Conservation (phyloP, 2,888 invertebrate genomes). For the Trichopoda pennipes region DNA sequence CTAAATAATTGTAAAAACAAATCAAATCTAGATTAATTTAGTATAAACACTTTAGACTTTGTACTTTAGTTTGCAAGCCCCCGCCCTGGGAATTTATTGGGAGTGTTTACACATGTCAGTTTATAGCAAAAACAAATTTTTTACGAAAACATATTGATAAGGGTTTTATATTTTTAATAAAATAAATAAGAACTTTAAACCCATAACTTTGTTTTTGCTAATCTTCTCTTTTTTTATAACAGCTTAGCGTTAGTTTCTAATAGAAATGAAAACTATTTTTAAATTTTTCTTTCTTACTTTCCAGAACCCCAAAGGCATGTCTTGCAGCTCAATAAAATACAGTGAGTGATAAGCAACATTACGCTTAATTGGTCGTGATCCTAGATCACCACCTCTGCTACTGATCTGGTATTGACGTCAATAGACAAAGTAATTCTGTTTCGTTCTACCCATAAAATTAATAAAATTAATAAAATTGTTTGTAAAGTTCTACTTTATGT, state of each 20-base stretch:
- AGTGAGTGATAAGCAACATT: constrained; percentile 26
- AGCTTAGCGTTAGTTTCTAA: neutral
- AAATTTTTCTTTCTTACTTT: neutral
- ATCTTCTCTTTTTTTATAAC: neutral
- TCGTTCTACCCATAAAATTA: constrained; percentile 14
- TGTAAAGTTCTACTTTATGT: neutral
- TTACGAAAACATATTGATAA: constrained; percentile 41
- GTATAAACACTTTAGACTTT: constrained; percentile 8
- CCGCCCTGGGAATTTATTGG: constrained; percentile 15
- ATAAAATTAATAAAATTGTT: neutral
- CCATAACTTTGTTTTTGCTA: neutral
- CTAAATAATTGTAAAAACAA: neutral
- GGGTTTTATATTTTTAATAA: neutral
- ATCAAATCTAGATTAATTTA: constrained; percentile 8
- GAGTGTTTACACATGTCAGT: constrained; percentile 35
- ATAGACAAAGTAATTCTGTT: constrained; percentile 57
- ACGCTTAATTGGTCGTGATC: constrained; percentile 53
- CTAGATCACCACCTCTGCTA: constrained; percentile 60
- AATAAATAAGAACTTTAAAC: neutral
- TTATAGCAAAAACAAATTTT: neutral
- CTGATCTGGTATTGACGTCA: constrained; percentile 58
- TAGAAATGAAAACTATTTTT: neutral
- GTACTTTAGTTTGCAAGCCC: constrained; percentile 26
- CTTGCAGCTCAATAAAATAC: neutral
- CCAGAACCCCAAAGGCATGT: constrained; percentile 1